Evolutionary conservation across 2,888 invertebrate species (phyloP).

Genomic region (Melanostoma mellinum): DNA sequence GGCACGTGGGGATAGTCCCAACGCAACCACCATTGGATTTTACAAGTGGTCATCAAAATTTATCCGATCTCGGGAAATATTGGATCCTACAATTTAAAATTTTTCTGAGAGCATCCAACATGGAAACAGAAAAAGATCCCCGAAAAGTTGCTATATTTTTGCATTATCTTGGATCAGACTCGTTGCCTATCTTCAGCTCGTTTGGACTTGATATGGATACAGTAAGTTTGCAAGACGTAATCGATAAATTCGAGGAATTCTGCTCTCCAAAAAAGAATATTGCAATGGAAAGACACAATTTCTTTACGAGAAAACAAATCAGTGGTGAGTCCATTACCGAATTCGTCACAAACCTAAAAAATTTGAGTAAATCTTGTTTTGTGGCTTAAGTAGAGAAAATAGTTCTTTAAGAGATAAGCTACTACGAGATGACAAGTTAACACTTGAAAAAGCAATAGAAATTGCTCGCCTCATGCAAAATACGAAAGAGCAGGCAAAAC

Average conservation of each 20-base stretch:
- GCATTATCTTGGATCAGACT: conserved; percentile 16
- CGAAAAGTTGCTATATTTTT: conserved; percentile 35
- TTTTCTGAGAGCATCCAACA: conserved; percentile 7
- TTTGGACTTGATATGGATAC: conserved; percentile 5
- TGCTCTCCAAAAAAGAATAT: conserved; percentile 35
- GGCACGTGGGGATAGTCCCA: conserved; percentile 2
- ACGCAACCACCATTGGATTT: not conserved
- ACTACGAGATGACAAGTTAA: conserved; percentile 1
- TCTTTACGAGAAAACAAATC: conserved; percentile 34
- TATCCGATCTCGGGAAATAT: not conserved
- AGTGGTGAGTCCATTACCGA: conserved; percentile 31
- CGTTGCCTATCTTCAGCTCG: conserved; percentile 21
- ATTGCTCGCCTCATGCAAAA: conserved; percentile 1
- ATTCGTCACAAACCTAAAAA: conserved; percentile 41
- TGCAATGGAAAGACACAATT: conserved; percentile 33
- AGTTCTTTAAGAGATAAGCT: conserved; percentile 6
- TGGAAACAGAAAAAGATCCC: conserved; percentile 16
- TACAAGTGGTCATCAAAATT: not conserved
- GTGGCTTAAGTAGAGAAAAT: conserved; percentile 24
- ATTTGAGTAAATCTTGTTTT: conserved; percentile 53
- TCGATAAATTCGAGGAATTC: conserved; percentile 18
- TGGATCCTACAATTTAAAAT: conserved; percentile 18
- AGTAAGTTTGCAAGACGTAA: not conserved
- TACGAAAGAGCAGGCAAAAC: conserved; percentile 41
- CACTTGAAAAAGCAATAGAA: conserved; percentile 11